Percentiles rank a stretch among this genome's conserved stretches.
Conservation (phyloP, 2,888 invertebrate genomes). For the Xestia c-nigrum region DNA sequence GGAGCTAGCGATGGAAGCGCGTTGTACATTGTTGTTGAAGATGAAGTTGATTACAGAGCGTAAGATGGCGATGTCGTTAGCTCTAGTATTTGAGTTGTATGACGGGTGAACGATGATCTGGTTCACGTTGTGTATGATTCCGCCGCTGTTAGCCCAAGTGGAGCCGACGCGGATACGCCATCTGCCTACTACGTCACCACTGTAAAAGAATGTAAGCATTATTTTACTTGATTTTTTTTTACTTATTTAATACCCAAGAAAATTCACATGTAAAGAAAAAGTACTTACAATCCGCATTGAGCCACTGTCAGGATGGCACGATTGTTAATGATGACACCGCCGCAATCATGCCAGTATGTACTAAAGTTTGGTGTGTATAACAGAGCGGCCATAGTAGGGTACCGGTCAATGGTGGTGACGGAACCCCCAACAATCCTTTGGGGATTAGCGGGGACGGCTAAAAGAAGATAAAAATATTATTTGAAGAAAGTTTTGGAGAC, state of each 20-base stretch:
- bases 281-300: slow-evolving; percentile 4
- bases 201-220: slow-evolving; percentile 30
- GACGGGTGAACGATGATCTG: slow-evolving; percentile 62
- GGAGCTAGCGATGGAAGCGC: slow-evolving; percentile 71
- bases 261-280: neutral
- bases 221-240: too few relatives aligned
- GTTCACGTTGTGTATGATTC: slow-evolving; percentile 58
- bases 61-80: slow-evolving; percentile 72
- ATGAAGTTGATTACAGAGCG: slow-evolving; percentile 57
- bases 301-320: neutral
- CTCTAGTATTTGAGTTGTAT: slow-evolving; percentile 54
- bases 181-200: slow-evolving; percentile 58
- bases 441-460: neutral
- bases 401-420: slow-evolving; percentile 1
- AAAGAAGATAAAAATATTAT: neutral
- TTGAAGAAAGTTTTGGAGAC: neutral
- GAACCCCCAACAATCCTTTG: slow-evolving; percentile 3
- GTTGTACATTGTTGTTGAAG: slow-evolving; percentile 55
- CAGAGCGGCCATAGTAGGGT: neutral
- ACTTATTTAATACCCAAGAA: neutral
- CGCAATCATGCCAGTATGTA: neutral
- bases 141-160: slow-evolving; percentile 69
- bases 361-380: neutral
- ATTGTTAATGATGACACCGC: neutral
- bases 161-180: slow-evolving; percentile 72